These are phyloP conservation scores for Microcebus jonahi DNA, from an alignment of 2,113 vertebrate species.

Conservation along the genomic window DNA sequence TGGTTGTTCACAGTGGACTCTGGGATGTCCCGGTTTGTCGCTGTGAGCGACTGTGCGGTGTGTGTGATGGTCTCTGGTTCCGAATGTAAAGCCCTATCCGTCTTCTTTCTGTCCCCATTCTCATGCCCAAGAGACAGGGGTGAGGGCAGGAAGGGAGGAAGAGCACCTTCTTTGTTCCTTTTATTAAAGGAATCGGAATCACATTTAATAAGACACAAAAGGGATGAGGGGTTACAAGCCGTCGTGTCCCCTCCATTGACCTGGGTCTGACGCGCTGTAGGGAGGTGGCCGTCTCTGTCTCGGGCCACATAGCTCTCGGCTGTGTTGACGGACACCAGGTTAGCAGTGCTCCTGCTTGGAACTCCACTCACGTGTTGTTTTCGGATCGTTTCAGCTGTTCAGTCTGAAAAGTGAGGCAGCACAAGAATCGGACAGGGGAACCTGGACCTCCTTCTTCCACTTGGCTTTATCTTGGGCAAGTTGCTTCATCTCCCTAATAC, in stretches of 20 bases:
- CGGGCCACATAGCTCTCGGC: rapidly evolving
- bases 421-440: neutral
- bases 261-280: rapidly evolving
- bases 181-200: neutral
- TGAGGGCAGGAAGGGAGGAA: neutral
- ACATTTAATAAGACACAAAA: neutral
- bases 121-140: neutral
- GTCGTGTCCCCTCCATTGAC: rapidly evolving
- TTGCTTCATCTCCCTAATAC: neutral
- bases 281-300: neutral
- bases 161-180: neutral
- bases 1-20: neutral
- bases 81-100: neutral
- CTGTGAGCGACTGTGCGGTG: neutral
- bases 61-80: neutral
- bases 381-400: neutral
- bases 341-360: neutral
- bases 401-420: neutral
- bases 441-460: neutral
- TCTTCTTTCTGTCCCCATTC: neutral
- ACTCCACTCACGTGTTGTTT: neutral
- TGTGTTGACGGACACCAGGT: neutral
- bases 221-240: neutral
- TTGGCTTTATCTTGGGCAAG: neutral
- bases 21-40: neutral